Percentiles rank a stretch among this genome's conserved stretches.
Conservation (phyloP, 2,797 vertebrate genomes). For the Mionectes olivaceus region DNA sequence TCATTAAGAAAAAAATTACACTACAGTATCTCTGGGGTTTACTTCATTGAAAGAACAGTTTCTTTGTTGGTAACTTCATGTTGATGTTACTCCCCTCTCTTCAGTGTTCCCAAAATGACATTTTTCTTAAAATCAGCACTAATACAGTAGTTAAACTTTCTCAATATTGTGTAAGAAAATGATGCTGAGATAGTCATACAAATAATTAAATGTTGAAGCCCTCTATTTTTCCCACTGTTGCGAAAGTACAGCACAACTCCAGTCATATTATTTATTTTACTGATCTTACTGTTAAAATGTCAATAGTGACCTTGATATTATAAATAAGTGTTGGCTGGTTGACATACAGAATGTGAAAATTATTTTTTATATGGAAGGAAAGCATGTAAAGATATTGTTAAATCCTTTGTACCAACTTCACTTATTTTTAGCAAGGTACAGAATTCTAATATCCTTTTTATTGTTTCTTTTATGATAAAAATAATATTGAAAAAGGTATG, state of each 20-base stretch:
- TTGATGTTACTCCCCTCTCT: conserved; percentile 5
- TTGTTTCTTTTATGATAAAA: not conserved
- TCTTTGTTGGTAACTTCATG: conserved; percentile 58
- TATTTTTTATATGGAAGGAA: not conserved
- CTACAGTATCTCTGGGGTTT: conserved; percentile 55
- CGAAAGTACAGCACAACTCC: not conserved
- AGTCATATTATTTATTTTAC: not conserved
- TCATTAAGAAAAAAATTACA: conserved; percentile 58
- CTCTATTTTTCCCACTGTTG: not conserved
- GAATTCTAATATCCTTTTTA: not conserved
- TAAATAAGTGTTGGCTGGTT: not conserved
- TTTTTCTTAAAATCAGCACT: conserved; percentile 50
- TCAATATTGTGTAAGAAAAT: conserved; percentile 53
- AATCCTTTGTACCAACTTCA: not conserved
- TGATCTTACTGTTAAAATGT: not conserved
- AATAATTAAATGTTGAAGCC: conserved; percentile 10
- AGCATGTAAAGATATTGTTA: not conserved
- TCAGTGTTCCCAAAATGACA: not conserved
- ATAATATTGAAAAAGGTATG: not conserved
- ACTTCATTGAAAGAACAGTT: conserved; percentile 39
- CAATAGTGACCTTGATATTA: not conserved
- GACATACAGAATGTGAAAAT: not conserved
- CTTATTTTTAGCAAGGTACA: not conserved
- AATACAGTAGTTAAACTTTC: conserved; percentile 58
- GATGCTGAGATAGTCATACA: not conserved